phyloP scores from a whole-genome alignment of 2,797 vertebrate species.

The Gallinago stenura region DNA sequence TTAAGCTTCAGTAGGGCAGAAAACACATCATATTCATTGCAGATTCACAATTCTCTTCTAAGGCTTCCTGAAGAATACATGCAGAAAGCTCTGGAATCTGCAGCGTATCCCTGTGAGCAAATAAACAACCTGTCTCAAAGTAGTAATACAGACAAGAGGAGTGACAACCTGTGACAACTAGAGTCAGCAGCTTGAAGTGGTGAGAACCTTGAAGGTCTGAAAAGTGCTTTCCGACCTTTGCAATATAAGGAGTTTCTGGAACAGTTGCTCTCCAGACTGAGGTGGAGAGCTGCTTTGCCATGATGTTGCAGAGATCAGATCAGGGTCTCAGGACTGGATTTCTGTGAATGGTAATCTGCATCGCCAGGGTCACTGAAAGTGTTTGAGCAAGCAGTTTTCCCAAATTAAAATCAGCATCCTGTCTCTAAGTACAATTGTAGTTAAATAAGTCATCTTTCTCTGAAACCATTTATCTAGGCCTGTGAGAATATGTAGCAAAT shows the following conservation, averaged over 20 bases:
- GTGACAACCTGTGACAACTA: background rate
- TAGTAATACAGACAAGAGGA: background rate
- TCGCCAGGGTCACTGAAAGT: background rate
- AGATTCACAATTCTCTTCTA: background rate
- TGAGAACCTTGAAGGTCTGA: background rate
- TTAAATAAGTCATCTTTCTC: background rate
- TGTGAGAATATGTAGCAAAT: background rate
- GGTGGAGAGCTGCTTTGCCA: background rate
- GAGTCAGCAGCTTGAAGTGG: background rate
- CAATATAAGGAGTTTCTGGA: background rate
- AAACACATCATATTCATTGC: background rate
- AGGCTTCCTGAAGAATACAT: background rate
- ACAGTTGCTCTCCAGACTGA: background rate
- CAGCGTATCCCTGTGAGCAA: background rate
- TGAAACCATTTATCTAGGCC: background rate
- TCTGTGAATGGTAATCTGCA: background rate
- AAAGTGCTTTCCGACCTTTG: background rate
- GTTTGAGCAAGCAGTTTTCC: background rate
- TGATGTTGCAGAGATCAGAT: background rate
- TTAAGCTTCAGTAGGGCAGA: background rate
- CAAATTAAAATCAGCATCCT: background rate
- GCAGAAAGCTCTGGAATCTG: background rate
- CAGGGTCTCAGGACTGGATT: background rate
- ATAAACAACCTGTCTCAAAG: background rate
- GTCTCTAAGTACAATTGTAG: background rate